Evolutionary conservation across 2,888 invertebrate genomes (phyloP), one percentile per base, ranked within the genome.

Genomic region (Synanthedon vespiformis): DNA sequence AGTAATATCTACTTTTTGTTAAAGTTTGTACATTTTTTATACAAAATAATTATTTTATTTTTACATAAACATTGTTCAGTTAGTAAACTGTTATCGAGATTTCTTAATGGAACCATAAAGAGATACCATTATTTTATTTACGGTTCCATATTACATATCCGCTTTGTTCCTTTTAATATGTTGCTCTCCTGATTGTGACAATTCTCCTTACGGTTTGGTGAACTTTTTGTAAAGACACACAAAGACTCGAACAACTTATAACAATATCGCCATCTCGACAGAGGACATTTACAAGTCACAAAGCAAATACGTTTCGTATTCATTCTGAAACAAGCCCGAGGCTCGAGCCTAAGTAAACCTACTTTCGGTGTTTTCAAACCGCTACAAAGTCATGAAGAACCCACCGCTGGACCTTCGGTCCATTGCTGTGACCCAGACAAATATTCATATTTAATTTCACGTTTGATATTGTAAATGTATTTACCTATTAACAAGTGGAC

Each of bases 391-490:
- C 70, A 65, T 61, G 72, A 78, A 80, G 82, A 80, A 78, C 76
- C 72, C 69, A 64, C 64, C 61, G 65, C 63, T 67, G 72, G 74
- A 74, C 78, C 77, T 72, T 70, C 64, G 68, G 70, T 73, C 74
- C 68, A 70, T 71, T 74, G 72, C 70, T 73, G 70, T 70, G 68
- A 70, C 66, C 68, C 73, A 70, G 74, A 70, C 84, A 80, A 84
- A 85, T 81, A 84, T 83, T 82, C 81, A 86, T 86, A 84, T 84
- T 83, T 84, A 81, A 86, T 85, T 82, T 75, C 65, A 65, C 61
- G 61, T 65, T 34, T 61, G 62, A 61, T 61, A 64, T 78, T 74
- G 22, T 74, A 70, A 70, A 60, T 59, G 57, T 58, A 58, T 67
- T 67, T 65, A 68, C 64, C 65, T 67, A 77, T 76, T 78, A 73